Evolutionary conservation across 1,140 invertebrate species (phyloP), one percentile per base, ranked within the genome.

Genomic region (Meloidogyne chitwoodi): DNA sequence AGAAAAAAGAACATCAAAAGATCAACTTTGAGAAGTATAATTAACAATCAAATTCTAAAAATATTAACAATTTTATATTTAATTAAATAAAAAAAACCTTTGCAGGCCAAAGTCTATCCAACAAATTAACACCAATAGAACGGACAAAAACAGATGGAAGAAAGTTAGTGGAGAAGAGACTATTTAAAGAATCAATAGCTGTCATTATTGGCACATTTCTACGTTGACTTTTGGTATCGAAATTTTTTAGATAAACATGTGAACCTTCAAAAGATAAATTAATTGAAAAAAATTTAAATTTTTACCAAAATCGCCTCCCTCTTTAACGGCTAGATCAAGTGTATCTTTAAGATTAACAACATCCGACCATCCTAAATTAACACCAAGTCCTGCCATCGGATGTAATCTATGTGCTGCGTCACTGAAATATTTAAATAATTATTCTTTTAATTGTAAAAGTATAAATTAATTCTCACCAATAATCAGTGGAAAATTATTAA

Each of bases 351-450:
- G 89, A 80, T 90, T 90, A 16, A 89, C 85, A 0, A 97, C 92
- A 89, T 99, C 97, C 27, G 93, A 93, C 88, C 98, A 96, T 5
- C 96, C 96, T 62, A 99, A 89, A 89, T 99, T 99, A 0, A 98
- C 93, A 14, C 73, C 78, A 68, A 77, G 78, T 22, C 96, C 96
- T 64, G 96, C 96, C 68, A 98, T 87, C 0, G 96, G 96, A 90
- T 99, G 96, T 48, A 99, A 90, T 85, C 94, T 90, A 88, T 99
- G 96, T 11, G 95, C 95, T 44, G 96, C 93, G 90, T 99, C 96
- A 19, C 93, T 89, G 76, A 66, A 84, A 83, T 68, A 63, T 61
- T 63, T 61, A 31, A 3, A 3, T 31, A 31, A n/a, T n/a, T n/a
- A n/a, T n/a, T n/a, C n/a, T 38, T 76, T 26, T 41, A 34, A 70